These are phyloP conservation scores for Ornithoptera alexandrae DNA, from an alignment of 2,888 invertebrate genomes.

Conservation along the genomic window DNA sequence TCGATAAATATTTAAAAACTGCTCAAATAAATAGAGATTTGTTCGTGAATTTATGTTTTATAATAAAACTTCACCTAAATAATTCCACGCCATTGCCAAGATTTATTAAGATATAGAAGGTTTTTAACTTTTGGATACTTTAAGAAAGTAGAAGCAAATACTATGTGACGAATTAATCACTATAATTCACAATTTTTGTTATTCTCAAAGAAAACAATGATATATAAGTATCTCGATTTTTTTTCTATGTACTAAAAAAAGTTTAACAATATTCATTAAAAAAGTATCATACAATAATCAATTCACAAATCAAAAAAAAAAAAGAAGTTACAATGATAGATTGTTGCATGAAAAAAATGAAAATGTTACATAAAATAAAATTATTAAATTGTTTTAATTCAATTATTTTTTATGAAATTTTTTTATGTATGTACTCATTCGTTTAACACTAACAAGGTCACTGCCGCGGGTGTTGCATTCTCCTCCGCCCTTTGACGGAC, in stretches of 20 bases:
- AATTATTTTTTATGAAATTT: neutral
- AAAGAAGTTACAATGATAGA: no score
- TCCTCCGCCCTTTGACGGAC: slow-evolving; percentile 47
- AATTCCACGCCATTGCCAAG: neutral
- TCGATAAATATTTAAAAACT: slow-evolving; percentile 23
- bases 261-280: neutral
- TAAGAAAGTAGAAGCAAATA: neutral
- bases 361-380: no score
- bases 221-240: no score
- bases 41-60: neutral
- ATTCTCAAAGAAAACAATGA: no score
- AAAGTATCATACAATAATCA: neutral
- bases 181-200: no score
- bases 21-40: slow-evolving; percentile 27
- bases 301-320: neutral
- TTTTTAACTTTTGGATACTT: neutral
- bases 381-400: no score
- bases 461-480: slow-evolving; percentile 58
- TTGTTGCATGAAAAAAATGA: no score
- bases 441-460: slow-evolving; percentile 35
- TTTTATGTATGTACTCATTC: neutral
- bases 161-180: no score
- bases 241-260: neutral
- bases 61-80: neutral
- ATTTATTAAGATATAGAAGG: neutral